These are phyloP conservation scores for Dermolepida albohirtum DNA, from an alignment of 2,888 invertebrate genomes.

Conservation along the genomic window DNA sequence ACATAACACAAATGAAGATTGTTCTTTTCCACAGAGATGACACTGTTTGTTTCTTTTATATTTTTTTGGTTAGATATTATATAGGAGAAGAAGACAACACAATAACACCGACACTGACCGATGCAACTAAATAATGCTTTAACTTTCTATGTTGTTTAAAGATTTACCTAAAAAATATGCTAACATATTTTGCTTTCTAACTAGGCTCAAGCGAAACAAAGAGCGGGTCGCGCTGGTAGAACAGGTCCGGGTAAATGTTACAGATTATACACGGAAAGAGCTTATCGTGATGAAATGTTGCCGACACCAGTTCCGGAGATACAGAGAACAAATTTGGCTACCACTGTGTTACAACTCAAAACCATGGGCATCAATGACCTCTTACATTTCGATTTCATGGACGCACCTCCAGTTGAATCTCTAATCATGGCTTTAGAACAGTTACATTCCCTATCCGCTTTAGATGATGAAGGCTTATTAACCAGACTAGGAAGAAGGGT, in stretches of 20 bases:
- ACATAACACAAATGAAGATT: too few species aligned
- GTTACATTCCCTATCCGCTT: conserved; percentile 94
- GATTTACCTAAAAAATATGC: background rate
- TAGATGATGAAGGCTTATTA: conserved; percentile 93
- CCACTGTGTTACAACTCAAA: conserved; percentile 94
- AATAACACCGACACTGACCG: too few species aligned
- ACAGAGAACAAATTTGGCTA: conserved; percentile 97
- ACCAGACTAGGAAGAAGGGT: conserved; percentile 84
- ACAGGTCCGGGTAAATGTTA: conserved; percentile 99
- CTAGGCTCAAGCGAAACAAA: conserved; percentile 95
- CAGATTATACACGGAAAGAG: conserved; percentile 96
- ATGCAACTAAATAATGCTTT: too few species aligned
- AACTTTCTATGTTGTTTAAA: too few species aligned
- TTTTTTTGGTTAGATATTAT: too few species aligned
- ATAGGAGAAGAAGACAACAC: too few species aligned
- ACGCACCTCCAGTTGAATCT: conserved; percentile 97
- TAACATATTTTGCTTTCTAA: background rate
- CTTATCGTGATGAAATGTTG: conserved; percentile 98
- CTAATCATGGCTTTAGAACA: conserved; percentile 98
- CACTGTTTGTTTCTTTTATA: too few species aligned
- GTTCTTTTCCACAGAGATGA: too few species aligned
- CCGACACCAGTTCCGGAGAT: conserved; percentile 99
- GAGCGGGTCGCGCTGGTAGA: conserved; percentile 95
- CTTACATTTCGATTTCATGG: conserved; percentile 99
- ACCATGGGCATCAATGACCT: conserved; percentile 99